Evolutionary conservation across 1,140 invertebrate species (phyloP), one percentile per base, ranked within the genome.

Genomic region (Drosophila pruinosa): DNA sequence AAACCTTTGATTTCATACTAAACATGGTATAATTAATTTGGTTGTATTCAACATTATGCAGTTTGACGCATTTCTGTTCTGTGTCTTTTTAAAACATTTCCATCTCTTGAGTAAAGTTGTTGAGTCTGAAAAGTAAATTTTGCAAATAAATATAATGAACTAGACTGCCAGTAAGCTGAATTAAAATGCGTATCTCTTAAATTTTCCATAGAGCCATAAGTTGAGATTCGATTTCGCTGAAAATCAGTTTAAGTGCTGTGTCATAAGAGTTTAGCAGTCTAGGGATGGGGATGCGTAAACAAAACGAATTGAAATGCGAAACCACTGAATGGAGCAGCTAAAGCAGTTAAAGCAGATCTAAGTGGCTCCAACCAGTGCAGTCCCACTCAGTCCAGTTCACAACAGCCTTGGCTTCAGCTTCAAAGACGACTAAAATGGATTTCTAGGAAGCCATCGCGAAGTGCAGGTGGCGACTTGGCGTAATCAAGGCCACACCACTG

Each of bases 231-330:
- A 34, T 34, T 34, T 12, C 31, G n/a, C 10, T 12, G n/a, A 34
- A 34, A 34, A n/a, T 34, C n/a, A 34, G 31, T 12, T 4, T 5
- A 14, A 47, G 21, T 85, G 75, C 86, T 83, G 86, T 77, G 86
- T 77, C 61, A 77, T 63, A 70, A 80, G 47, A 53, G 24, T 57
- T 63, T 8, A 48, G 24, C 57, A 58, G 17, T 26, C 34, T 62
- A 75, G 63, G 38, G 41, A 57, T 73, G 39, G 39, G 54, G 12
- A 50, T 38, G 38, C 45, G 63, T 79, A 80, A 80, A 71, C 73
- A 85, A 79, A 48, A 10, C 2, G 31, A 39, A 43, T 34, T 61
- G 64, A 31, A 61, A 72, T 24, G 38, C 26, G 26, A 72, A 36
- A 59, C 63, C 62, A n/a, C 8, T 47, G 24, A 45, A 21, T 56